phyloP scores from a whole-genome alignment of 2,797 vertebrate genomes.

The Syngnathus rostellatus region DNA sequence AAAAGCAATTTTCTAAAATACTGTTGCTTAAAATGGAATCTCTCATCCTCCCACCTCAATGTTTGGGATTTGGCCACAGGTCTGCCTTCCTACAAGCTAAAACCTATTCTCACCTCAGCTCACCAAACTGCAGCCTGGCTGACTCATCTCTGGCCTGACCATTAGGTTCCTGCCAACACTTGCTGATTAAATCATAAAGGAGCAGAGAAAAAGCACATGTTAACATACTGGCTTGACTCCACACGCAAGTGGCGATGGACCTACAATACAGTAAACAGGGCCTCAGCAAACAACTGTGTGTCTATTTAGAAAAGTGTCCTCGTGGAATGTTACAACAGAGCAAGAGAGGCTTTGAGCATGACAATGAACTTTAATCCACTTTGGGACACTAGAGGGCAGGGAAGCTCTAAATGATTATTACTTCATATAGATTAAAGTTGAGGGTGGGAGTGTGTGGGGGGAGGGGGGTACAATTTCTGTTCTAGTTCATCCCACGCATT shows the following conservation, averaged over 20 bases:
- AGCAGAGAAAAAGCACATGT: slow-evolving; percentile 48
- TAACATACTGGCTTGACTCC: slow-evolving; percentile 43
- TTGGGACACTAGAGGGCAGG: slow-evolving; percentile 50
- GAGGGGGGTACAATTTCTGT: neutral
- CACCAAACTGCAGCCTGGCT: slow-evolving; percentile 66
- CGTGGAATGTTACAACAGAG: neutral
- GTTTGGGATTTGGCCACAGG: slow-evolving; percentile 38
- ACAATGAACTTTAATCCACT: slow-evolving; percentile 18
- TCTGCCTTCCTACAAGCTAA: slow-evolving; percentile 48
- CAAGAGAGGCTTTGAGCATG: neutral
- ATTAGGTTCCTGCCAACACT: slow-evolving; percentile 69
- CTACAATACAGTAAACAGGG: slow-evolving; percentile 42
- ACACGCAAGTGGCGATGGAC: slow-evolving; percentile 49
- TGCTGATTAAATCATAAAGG: slow-evolving; percentile 70
- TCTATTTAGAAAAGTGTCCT: slow-evolving; percentile 18
- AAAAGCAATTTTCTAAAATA: slow-evolving; percentile 23
- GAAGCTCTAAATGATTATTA: slow-evolving; percentile 21
- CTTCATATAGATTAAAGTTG: slow-evolving; percentile 5
- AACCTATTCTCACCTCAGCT: slow-evolving; percentile 70
- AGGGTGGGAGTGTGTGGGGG: neutral
- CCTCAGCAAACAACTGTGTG: slow-evolving; percentile 32
- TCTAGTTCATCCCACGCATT: neutral
- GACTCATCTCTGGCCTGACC: slow-evolving; percentile 70
- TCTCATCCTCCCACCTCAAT: slow-evolving; percentile 33
- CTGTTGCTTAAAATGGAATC: slow-evolving; percentile 33